Conservation (phyloP, 2,888 invertebrate genomes). For the Melinaea marsaeus region DNA sequence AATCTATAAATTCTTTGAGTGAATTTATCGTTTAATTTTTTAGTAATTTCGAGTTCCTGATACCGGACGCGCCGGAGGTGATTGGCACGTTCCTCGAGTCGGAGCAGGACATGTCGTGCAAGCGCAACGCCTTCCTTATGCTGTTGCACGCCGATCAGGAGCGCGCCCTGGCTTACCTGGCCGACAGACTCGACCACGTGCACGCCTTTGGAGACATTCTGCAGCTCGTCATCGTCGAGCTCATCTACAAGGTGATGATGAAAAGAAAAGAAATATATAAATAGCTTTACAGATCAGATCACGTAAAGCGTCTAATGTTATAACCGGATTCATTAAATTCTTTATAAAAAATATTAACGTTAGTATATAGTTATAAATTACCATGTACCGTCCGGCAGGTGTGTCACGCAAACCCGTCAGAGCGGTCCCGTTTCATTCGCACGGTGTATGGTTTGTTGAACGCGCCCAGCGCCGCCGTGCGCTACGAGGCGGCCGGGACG, state of each 20-base stretch:
- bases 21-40: not conserved
- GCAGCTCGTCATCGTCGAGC: conserved; percentile 98
- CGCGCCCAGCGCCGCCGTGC: conserved; percentile 96
- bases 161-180: conserved; percentile 93
- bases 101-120: conserved; percentile 99
- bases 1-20: not conserved
- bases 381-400: conserved; percentile 75
- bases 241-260: conserved; percentile 93
- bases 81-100: conserved; percentile 95
- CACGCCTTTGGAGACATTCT: conserved; percentile 97
- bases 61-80: conserved; percentile 98
- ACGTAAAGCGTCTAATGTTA: too few species aligned
- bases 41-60: conserved; percentile 97
- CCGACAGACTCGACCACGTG: conserved; percentile 96
- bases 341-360: too few species aligned
- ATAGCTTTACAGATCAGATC: too few species aligned
- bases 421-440: conserved; percentile 97
- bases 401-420: conserved; percentile 96
- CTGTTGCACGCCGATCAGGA: conserved; percentile 98
- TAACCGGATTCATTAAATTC: too few species aligned
- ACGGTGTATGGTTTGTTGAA: conserved; percentile 98
- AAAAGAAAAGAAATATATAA: not conserved
- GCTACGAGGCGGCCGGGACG: conserved; percentile 99
- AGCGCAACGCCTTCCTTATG: conserved; percentile 99
- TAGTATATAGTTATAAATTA: too few species aligned